These are phyloP conservation scores for Myotis brandtii DNA, from an alignment of 2,113 vertebrate genomes.

Conservation along the genomic window DNA sequence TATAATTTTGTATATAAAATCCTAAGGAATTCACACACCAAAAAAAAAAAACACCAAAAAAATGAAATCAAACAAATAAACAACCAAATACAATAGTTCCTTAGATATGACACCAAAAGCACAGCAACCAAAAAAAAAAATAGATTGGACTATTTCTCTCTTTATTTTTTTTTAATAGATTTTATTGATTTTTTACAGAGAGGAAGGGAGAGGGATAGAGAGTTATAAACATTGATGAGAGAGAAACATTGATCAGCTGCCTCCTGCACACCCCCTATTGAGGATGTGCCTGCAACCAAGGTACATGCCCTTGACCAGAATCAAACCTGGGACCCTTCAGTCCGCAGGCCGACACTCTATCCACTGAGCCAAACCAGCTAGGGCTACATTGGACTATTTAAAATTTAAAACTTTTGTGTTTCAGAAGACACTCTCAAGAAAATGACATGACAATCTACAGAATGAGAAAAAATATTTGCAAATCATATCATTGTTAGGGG, in stretches of 20 bases:
- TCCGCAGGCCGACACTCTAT: too few species aligned
- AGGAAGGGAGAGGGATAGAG: too few species aligned
- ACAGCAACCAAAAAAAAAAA: neutral
- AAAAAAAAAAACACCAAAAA: neutral
- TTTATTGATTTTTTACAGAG: too few species aligned
- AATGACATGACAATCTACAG: neutral
- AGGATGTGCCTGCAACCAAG: too few species aligned
- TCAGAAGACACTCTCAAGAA: neutral
- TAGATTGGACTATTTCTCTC: neutral
- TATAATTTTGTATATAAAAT: neutral
- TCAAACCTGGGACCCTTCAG: too few species aligned
- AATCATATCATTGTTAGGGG: neutral
- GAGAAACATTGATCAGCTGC: too few species aligned
- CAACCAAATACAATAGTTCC: neutral
- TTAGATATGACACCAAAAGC: neutral
- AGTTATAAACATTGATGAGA: too few species aligned
- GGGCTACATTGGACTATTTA: neutral
- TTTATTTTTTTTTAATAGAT: too few species aligned
- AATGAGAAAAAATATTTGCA: neutral
- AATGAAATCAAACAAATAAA: neutral
- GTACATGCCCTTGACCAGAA: too few species aligned
- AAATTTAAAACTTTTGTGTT: neutral
- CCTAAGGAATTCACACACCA: neutral
- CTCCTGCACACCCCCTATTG: too few species aligned
- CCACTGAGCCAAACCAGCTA: too few species aligned